Percentiles rank a stretch among this genome's conserved stretches.
phyloP scores from a whole-genome alignment of 2,113 vertebrate species.

The Neogobius melanostomus region DNA sequence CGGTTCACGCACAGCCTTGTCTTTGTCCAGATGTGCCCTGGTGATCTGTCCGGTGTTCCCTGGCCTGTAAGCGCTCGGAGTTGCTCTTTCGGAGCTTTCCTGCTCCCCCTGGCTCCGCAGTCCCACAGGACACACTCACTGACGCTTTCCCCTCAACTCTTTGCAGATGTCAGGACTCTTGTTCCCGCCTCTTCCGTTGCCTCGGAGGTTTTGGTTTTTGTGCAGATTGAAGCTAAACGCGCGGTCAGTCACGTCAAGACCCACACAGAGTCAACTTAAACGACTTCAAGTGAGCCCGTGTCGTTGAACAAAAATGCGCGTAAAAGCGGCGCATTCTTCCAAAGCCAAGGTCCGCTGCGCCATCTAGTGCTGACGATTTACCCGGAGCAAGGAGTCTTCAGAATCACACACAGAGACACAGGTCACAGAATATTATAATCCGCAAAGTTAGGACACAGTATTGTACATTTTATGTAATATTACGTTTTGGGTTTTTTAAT shows the following conservation, averaged over 20 bases:
- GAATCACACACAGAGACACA: too few relatives aligned
- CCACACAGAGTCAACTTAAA: neutral
- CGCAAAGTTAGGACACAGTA: too few relatives aligned
- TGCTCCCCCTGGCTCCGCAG: constrained; percentile 2
- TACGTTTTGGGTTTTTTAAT: too few relatives aligned
- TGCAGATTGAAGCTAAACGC: too few relatives aligned
- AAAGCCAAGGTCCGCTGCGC: neutral
- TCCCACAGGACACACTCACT: neutral
- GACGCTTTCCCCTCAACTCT: constrained; percentile 44
- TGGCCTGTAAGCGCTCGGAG: too few relatives aligned
- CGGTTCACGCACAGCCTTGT: neutral
- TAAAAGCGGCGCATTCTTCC: too few relatives aligned
- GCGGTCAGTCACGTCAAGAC: neutral
- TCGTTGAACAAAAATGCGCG: too few relatives aligned
- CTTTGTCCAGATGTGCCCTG: neutral
- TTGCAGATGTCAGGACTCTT: constrained; percentile 72
- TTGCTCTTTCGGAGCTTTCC: neutral
- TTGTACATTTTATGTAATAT: too few relatives aligned
- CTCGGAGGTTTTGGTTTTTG: neutral
- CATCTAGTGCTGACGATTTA: neutral
- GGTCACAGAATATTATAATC: too few relatives aligned
- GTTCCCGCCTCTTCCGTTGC: constrained; percentile 37
- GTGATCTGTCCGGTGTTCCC: too few relatives aligned
- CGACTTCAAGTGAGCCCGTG: too few relatives aligned
- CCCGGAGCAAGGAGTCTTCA: too few relatives aligned